Evolutionary conservation across 92 coral and sea anemone genomes (phyloP), one percentile per base, ranked within the genome.

Genomic region (Plumapathes pennacea): DNA sequence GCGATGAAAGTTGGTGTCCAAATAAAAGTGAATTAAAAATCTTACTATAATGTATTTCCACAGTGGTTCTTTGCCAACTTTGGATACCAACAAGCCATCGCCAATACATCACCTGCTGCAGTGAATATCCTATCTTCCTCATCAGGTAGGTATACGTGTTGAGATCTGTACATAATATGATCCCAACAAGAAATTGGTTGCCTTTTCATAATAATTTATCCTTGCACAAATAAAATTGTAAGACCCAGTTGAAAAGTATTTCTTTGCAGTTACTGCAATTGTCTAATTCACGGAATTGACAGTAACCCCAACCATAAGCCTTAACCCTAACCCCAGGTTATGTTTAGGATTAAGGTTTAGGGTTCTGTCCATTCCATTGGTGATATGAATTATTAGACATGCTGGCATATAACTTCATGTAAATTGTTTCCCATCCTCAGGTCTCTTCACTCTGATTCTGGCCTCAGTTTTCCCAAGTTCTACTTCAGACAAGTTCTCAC

Each of bases 101-200:
- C 85, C 18, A 60, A 81, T 32, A 94, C 99, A 6, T 77, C 96
- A 1, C 99, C 99, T 50, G 99, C 96, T 4, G 96, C 88, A 10
- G 99, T 94, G 38, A 94, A 94, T 56, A 84, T 89, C 50, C 66
- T 94, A 18, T 94, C 99, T 2, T 94, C 96, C 18, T 81, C 99
- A 17, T 88, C 99, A 61, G 96, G 99, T 90, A 59, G 41, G 58
- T 13, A 6, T 18, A n/a, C 57, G n/a, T n/a, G n/a, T n/a, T n/a
- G n/a, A n/a, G n/a, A 52, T 52, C 5, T 5, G 11, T 4, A 22
- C 13, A 10, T 52, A 15, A 52, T 25, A 22, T 0, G 10, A 22
- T 5, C 4, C 0, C 3, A 10, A 25, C 6, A 5, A n/a, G 9
- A 10, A 25, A 22, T 10, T 17, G 41, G 19, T 26, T 1, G 6